Evolutionary conservation across 2,113 vertebrate species (phyloP).

Genomic region (Potamarius usumacintae): DNA sequence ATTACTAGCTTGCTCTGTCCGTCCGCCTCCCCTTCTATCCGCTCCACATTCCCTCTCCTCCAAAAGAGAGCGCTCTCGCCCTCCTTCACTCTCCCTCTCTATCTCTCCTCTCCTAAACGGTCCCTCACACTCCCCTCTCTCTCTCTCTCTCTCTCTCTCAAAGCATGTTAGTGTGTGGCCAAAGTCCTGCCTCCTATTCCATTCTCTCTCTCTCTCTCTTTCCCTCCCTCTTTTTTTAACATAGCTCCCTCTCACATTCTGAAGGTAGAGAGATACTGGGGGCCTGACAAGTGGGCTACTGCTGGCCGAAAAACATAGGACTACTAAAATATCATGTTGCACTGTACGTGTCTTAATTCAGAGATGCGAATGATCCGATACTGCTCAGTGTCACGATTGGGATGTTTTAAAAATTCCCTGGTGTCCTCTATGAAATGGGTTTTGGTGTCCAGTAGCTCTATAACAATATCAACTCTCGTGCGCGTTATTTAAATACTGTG

Average conservation of each 20-base stretch:
- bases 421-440: neutral
- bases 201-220: slow-evolving; percentile 30
- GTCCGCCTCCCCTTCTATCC: slow-evolving; percentile 63
- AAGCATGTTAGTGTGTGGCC: slow-evolving; percentile 51
- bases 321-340: slow-evolving; percentile 60
- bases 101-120: slow-evolving; percentile 30
- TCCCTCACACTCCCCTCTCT: slow-evolving; percentile 24
- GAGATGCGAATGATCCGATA: neutral
- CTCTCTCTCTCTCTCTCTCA: slow-evolving; percentile 36
- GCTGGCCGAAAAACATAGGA: slow-evolving; percentile 69
- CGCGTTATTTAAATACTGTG: neutral
- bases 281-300: slow-evolving; percentile 87
- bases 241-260: slow-evolving; percentile 73
- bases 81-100: slow-evolving; percentile 62
- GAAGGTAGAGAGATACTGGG: slow-evolving; percentile 71
- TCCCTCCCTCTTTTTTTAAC: slow-evolving; percentile 70
- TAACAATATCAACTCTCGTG: neutral
- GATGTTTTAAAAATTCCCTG: neutral
- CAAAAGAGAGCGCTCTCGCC: slow-evolving; percentile 46
- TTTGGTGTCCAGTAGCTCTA: neutral
- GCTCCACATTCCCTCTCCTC: slow-evolving; percentile 45
- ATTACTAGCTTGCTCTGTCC: slow-evolving; percentile 63
- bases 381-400: neutral
- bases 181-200: slow-evolving; percentile 71
- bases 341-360: slow-evolving; percentile 77